Evolutionary conservation across 2,888 invertebrate genomes (phyloP).

Genomic region (Lochmaea capreae): DNA sequence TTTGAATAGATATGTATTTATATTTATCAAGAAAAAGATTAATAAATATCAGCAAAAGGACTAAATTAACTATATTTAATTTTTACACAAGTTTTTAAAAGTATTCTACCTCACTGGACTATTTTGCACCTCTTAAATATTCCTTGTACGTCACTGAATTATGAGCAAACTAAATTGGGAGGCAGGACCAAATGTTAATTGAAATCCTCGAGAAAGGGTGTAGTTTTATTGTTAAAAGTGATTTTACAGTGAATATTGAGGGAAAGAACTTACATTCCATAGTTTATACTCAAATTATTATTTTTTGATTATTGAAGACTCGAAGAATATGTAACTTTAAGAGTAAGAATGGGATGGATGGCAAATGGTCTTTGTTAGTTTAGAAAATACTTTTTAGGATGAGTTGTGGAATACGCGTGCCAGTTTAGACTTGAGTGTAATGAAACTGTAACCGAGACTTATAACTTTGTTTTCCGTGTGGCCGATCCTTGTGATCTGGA

Average conservation of each 20-base stretch:
- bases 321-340: not conserved
- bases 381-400: slow-evolving; percentile 19
- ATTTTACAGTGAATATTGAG: too few species aligned
- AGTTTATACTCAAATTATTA: too few species aligned
- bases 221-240: not conserved
- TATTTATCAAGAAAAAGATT: too few species aligned
- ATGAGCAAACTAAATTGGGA: not conserved
- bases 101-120: too few species aligned
- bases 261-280: too few species aligned
- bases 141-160: too few species aligned
- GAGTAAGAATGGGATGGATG: not conserved
- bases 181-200: slow-evolving; percentile 17
- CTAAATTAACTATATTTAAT: too few species aligned
- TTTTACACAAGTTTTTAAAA: too few species aligned
- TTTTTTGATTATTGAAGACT: not conserved
- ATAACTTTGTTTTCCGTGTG: slow-evolving; percentile 67
- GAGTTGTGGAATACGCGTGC: slow-evolving; percentile 46
- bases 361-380: not conserved
- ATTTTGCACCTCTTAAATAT: too few species aligned
- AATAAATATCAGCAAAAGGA: too few species aligned
- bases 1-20: not conserved
- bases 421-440: slow-evolving; percentile 58
- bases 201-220: slow-evolving; percentile 23
- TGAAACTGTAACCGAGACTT: slow-evolving; percentile 66
- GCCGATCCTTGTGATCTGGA: slow-evolving; percentile 65